These are phyloP conservation scores for Nothocercus julius DNA, from an alignment of 2,113 vertebrate genomes.

Conservation along the genomic window DNA sequence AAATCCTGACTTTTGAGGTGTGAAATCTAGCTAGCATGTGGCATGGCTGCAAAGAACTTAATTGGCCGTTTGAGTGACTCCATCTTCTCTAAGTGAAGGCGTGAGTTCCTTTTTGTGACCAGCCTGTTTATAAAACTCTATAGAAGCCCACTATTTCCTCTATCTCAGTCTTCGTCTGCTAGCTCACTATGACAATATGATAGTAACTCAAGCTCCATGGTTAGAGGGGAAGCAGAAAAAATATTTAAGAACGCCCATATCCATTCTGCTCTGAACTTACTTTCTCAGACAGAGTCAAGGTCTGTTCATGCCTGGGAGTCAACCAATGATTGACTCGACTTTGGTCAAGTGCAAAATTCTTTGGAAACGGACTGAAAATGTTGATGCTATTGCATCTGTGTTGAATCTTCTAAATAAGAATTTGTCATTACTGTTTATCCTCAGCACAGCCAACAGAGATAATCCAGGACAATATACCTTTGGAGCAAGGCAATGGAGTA, in stretches of 20 bases:
- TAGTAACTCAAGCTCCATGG: rapidly evolving
- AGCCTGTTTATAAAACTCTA: not conserved
- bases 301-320: not conserved
- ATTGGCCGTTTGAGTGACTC: not conserved
- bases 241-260: not conserved
- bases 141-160: not conserved
- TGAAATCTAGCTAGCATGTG: not conserved
- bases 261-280: not conserved
- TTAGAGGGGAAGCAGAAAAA: not conserved
- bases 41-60: not conserved
- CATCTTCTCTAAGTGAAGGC: not conserved
- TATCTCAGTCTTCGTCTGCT: not conserved
- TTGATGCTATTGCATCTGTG: not conserved
- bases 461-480: not conserved
- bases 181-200: not conserved
- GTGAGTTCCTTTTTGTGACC: not conserved
- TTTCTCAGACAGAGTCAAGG: not conserved
- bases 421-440: not conserved
- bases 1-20: not conserved
- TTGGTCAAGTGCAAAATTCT: not conserved
- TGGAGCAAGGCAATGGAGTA: not conserved
- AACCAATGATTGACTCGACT: not conserved
- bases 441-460: not conserved
- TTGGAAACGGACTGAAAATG: not conserved
- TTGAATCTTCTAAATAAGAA: not conserved